Conservation (phyloP, 2,113 vertebrate genomes). For the Notiomystis cincta region DNA sequence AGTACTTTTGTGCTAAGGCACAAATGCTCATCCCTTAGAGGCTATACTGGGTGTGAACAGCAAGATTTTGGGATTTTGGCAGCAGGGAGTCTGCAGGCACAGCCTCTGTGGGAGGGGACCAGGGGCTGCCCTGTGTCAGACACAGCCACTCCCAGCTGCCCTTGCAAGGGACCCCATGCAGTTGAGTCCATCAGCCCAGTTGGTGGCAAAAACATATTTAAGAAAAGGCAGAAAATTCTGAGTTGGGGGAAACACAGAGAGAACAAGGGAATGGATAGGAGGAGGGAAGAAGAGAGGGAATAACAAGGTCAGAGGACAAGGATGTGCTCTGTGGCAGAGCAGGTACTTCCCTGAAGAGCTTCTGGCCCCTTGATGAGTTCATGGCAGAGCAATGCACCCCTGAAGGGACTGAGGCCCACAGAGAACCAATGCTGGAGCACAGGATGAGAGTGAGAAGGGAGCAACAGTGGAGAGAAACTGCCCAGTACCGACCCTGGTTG, state of each 20-base stretch:
- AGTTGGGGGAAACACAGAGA: accelerated
- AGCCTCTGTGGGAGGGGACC: background rate
- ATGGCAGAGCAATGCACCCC: background rate
- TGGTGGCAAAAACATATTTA: background rate
- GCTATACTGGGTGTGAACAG: background rate
- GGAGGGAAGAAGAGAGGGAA: background rate
- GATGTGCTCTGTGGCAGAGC: background rate
- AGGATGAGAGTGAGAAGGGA: background rate
- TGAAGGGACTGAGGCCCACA: background rate
- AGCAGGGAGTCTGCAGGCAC: background rate
- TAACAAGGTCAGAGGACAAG: background rate
- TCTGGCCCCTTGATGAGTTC: background rate
- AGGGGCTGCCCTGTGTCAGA: background rate
- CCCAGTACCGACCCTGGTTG: background rate
- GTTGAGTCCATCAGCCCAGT: background rate
- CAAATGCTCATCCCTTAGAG: background rate
- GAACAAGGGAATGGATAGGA: background rate
- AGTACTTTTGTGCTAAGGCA: background rate
- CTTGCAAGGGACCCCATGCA: background rate
- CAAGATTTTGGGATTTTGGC: background rate
- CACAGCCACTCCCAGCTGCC: background rate
- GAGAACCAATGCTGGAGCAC: background rate
- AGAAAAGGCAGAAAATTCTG: background rate
- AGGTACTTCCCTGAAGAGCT: background rate
- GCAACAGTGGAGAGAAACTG: background rate